Conservation (phyloP, 1,140 invertebrate species). For the Drosophila persimilis region DNA sequence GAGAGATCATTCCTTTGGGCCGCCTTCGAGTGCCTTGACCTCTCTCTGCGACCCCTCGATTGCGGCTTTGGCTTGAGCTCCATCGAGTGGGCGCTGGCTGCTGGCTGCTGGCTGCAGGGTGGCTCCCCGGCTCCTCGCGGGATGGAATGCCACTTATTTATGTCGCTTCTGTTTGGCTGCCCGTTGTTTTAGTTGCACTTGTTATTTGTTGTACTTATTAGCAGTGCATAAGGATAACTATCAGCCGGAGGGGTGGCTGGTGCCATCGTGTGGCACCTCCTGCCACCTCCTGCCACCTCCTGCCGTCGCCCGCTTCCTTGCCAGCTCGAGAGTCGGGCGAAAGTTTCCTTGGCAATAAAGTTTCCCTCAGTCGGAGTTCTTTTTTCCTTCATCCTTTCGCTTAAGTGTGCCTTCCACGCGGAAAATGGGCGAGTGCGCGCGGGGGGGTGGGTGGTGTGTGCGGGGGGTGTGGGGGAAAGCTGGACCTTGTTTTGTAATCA, state of each 20-base stretch:
- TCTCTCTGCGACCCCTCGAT: too few species aligned
- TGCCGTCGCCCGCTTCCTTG: too few species aligned
- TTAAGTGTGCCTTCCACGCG: constrained; percentile 32
- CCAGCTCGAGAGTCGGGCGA: neutral
- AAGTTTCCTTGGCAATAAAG: constrained; percentile 37
- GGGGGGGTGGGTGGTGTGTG: too few species aligned
- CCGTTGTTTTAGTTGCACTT: constrained; percentile 22
- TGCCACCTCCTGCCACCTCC: neutral
- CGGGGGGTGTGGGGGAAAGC: neutral
- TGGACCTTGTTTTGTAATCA: constrained; percentile 50
- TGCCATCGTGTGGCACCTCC: too few species aligned
- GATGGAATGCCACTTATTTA: constrained; percentile 47
- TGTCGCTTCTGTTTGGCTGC: constrained; percentile 27
- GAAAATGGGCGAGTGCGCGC: neutral
- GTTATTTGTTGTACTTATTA: constrained; percentile 59
- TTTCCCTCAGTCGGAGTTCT: constrained; percentile 23
- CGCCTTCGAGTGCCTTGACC: too few species aligned
- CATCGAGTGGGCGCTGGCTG: constrained; percentile 18
- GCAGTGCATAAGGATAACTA: constrained; percentile 60
- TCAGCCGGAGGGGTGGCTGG: constrained; percentile 33
- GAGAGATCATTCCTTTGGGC: too few species aligned
- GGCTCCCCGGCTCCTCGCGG: neutral
- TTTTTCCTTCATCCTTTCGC: constrained; percentile 9
- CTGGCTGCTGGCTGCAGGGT: neutral
- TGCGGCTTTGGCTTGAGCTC: constrained; percentile 17